A percentile compares a stretch with the other conserved stretches of the same genome.
Evolutionary conservation across 1,140 invertebrate genomes (phyloP).

Genomic region (Aphaenogaster rudis): DNA sequence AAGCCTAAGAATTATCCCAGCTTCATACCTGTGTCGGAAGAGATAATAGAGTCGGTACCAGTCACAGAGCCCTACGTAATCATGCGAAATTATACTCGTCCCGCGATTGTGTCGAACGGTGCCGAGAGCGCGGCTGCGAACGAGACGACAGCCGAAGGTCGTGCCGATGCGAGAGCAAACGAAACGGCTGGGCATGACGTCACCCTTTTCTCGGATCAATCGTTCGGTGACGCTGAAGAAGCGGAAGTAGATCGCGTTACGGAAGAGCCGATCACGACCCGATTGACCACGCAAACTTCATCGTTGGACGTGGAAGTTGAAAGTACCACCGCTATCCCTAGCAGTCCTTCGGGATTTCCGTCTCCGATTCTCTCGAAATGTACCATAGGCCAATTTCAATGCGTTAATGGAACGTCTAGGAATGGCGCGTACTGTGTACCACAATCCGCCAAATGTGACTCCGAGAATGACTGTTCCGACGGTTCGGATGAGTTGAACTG

Average conservation of each 20-base stretch:
- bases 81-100: constrained; percentile 56
- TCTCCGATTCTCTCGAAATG: constrained; percentile 86
- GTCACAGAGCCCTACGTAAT: constrained; percentile 68
- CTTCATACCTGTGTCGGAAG: constrained; percentile 84
- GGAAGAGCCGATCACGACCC: not conserved
- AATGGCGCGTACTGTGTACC: constrained; percentile 88
- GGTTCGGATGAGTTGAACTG: constrained; percentile 90
- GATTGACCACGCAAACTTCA: constrained; percentile 2
- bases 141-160: constrained; percentile 20
- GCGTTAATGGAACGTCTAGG: constrained; percentile 88
- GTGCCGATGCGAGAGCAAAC: not conserved
- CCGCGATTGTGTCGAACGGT: not conserved
- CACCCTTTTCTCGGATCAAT: constrained; percentile 7
- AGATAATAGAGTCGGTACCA: constrained; percentile 69
- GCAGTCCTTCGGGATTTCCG: constrained; percentile 16
- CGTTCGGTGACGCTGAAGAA: constrained; percentile 8
- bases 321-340: not conserved
- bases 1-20: constrained; percentile 73
- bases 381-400: constrained; percentile 89
- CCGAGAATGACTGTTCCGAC: constrained; percentile 89
- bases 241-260: constrained; percentile 7
- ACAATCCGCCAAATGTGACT: constrained; percentile 88
- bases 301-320: constrained; percentile 5
- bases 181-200: not conserved
- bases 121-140: not conserved